Percentiles rank a stretch among this genome's conserved stretches.
Conservation (phyloP, 2,113 vertebrate genomes). For the Polypterus bichir region DNA sequence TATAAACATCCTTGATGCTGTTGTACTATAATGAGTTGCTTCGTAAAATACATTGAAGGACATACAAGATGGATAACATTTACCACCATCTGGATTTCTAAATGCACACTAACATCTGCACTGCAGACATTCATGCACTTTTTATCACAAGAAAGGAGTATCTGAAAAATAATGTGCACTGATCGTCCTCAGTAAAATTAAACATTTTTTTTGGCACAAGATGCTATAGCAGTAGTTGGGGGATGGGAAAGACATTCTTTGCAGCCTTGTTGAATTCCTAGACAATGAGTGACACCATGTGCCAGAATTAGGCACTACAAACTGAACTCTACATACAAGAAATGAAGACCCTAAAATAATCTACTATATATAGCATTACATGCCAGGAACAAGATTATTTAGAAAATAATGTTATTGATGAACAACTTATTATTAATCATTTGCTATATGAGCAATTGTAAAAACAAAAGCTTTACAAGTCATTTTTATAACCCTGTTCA, state of each 20-base stretch:
- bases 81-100: conserved; percentile 3
- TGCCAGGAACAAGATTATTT: too few species aligned
- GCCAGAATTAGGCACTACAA: background rate
- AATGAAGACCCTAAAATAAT: too few species aligned
- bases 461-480: too few species aligned
- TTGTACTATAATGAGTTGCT: too few species aligned
- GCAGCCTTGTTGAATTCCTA: background rate
- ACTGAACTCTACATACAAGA: too few species aligned
- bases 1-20: too few species aligned
- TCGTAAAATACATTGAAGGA: background rate
- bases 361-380: too few species aligned
- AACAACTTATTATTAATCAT: too few species aligned
- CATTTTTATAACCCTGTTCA: too few species aligned
- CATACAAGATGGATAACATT: background rate
- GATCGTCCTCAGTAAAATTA: conserved; percentile 34
- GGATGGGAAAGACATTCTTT: background rate
- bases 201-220: conserved; percentile 36
- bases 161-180: conserved; percentile 24
- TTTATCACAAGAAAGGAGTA: conserved; percentile 34
- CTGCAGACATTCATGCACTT: conserved; percentile 18
- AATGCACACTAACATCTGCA: conserved; percentile 38
- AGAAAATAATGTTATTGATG: too few species aligned
- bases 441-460: too few species aligned
- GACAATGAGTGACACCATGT: conserved; percentile 23
- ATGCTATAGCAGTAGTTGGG: conserved; percentile 11